Conservation (phyloP, 2,888 invertebrate genomes). For the Phaedon cochleariae region DNA sequence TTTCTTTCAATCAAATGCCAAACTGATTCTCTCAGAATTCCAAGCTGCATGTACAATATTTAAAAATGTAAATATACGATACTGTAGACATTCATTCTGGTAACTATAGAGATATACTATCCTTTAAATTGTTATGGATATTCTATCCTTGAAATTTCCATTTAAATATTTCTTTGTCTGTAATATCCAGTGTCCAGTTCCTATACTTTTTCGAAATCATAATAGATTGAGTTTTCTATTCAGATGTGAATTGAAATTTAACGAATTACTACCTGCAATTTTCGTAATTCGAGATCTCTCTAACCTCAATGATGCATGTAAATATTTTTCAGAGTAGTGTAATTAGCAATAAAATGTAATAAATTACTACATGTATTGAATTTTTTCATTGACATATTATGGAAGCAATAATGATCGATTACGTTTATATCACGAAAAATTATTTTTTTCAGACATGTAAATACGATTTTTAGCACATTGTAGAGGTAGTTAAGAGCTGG, state of each 20-base stretch:
- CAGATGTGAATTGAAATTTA: too few relatives aligned
- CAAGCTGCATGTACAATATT: not conserved
- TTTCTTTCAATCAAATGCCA: not conserved
- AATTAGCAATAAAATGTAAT: slow-evolving; percentile 34
- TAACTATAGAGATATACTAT: not conserved
- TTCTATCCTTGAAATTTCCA: too few relatives aligned
- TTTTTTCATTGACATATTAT: not conserved
- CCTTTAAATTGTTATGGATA: too few relatives aligned
- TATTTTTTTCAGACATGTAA: slow-evolving; percentile 2
- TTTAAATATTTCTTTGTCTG: too few relatives aligned
- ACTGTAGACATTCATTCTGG: not conserved
- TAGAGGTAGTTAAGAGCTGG: too few relatives aligned
- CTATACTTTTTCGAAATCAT: too few relatives aligned
- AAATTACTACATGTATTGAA: not conserved
- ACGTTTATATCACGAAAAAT: not conserved
- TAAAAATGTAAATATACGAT: slow-evolving; percentile 1
- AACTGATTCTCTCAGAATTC: not conserved
- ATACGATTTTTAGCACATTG: slow-evolving; percentile 18
- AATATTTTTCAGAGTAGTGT: slow-evolving; percentile 36
- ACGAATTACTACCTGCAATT: too few relatives aligned
- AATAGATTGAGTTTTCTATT: too few relatives aligned
- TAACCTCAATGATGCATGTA: slow-evolving; percentile 38
- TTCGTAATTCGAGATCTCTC: not conserved
- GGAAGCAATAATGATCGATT: not conserved
- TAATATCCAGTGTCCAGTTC: too few relatives aligned